phyloP scores from a whole-genome alignment of 2,797 vertebrate genomes.

The Morus bassanus region DNA sequence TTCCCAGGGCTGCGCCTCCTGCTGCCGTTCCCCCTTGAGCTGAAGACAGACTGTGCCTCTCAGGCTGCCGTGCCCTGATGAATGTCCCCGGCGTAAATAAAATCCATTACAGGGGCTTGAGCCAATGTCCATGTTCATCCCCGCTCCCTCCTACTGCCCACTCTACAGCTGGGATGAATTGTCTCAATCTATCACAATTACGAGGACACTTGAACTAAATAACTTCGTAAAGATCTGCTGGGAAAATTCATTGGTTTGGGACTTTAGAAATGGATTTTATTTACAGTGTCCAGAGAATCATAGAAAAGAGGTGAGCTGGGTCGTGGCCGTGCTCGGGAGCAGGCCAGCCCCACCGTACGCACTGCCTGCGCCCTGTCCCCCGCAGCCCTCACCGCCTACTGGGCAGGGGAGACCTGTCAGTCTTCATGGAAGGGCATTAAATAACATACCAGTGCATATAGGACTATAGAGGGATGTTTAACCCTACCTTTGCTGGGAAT shows the following conservation, averaged over 20 bases:
- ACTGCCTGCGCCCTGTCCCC: background rate
- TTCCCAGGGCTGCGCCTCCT: background rate
- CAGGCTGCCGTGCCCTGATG: constrained; percentile 30
- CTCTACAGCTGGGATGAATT: constrained; percentile 32
- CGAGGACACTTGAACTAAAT: constrained; percentile 51
- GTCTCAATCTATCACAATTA: constrained; percentile 69
- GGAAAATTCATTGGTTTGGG: constrained; percentile 58
- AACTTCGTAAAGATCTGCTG: constrained; percentile 53
- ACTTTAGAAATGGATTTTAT: constrained; percentile 59
- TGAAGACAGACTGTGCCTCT: constrained; percentile 29
- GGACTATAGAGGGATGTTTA: background rate
- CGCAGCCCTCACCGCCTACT: background rate
- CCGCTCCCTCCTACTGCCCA: constrained; percentile 17
- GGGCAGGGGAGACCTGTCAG: background rate
- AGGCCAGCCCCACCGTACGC: background rate
- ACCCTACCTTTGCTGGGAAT: background rate
- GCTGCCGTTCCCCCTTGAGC: background rate
- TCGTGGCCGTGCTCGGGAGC: rapidly evolving
- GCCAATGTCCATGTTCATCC: background rate
- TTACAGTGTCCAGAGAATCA: constrained; percentile 12
- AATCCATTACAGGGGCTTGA: constrained; percentile 9
- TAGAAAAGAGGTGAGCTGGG: background rate
- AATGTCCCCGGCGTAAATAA: constrained; percentile 12
- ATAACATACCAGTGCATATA: rapidly evolving
- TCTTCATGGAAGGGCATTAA: background rate